These are phyloP conservation scores for Antennarius maculatus DNA, from an alignment of 2,797 vertebrate species.

Conservation along the genomic window DNA sequence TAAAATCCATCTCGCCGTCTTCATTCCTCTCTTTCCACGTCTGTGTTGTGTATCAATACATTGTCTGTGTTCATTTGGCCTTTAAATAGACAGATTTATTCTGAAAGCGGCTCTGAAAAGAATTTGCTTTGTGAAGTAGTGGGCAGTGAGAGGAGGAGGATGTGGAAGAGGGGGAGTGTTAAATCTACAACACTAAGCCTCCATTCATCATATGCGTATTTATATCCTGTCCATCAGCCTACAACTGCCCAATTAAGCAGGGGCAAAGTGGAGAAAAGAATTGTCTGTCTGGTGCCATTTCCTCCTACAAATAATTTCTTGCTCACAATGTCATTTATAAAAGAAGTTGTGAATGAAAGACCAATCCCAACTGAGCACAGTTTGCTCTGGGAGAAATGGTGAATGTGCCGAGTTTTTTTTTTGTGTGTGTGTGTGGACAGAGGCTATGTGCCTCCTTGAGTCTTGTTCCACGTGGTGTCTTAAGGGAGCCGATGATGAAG, in stretches of 20 bases:
- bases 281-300: conserved; percentile 27
- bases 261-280: conserved; percentile 34
- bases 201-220: conserved; percentile 79
- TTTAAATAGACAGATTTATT: conserved; percentile 83
- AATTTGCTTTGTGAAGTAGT: conserved; percentile 77
- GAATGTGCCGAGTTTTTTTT: conserved; percentile 12
- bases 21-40: conserved; percentile 60
- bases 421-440: conserved; percentile 2
- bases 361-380: conserved; percentile 15
- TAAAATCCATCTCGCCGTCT: conserved; percentile 71
- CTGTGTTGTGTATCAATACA: conserved; percentile 76
- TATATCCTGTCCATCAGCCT: conserved; percentile 65
- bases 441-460: conserved; percentile 21
- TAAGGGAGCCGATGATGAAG: conserved; percentile 59
- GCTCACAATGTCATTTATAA: conserved; percentile 26
- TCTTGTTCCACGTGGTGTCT: conserved; percentile 40
- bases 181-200: conserved; percentile 72
- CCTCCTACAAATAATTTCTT: conserved; percentile 43
- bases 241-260: conserved; percentile 67
- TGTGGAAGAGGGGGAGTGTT: conserved; percentile 44
- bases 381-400: conserved; percentile 33
- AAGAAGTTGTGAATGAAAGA: conserved; percentile 38
- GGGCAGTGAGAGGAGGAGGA: conserved; percentile 56
- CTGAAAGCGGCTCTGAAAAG: conserved; percentile 70
- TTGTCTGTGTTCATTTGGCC: conserved; percentile 77